Conservation (phyloP, 2,888 invertebrate species). For the Drosophila quasianomalipes region DNA sequence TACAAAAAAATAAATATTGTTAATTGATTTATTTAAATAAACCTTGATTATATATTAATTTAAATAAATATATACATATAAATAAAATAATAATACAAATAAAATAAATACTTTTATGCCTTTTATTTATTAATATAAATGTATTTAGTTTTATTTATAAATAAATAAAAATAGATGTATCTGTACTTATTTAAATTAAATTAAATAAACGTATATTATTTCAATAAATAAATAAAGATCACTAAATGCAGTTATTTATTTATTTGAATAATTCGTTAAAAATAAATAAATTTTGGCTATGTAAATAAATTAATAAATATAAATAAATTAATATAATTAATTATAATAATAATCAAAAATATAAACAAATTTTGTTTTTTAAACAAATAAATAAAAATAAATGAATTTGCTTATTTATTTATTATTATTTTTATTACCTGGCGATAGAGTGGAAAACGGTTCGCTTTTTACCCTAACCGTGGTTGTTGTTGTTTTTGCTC, state of each 20-base stretch:
- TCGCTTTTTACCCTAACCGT: conserved; percentile 55
- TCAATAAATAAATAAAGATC: not conserved
- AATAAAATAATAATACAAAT: too few species aligned
- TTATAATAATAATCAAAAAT: not conserved
- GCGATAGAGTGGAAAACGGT: conserved; percentile 44
- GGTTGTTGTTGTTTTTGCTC: conserved; percentile 9
- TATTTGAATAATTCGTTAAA: not conserved
- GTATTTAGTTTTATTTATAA: not conserved
- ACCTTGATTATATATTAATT: not conserved
- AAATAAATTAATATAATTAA: not conserved
- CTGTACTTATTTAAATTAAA: not conserved
- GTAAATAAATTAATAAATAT: not conserved
- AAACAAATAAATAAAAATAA: not conserved
- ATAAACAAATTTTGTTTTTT: not conserved
- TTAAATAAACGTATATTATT: not conserved
- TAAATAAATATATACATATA: not conserved
- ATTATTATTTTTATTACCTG: conserved; percentile 44
- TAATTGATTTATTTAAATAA: too few species aligned
- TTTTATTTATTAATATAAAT: not conserved
- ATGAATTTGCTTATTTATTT: not conserved
- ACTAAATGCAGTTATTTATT: not conserved
- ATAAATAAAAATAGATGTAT: not conserved
- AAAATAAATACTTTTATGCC: not conserved
- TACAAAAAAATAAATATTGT: too few species aligned
- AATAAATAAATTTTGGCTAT: too few species aligned